phyloP scores from a whole-genome alignment of 35 echinoderm and acorn worm species.

The Strongylocentrotus purpuratus region DNA sequence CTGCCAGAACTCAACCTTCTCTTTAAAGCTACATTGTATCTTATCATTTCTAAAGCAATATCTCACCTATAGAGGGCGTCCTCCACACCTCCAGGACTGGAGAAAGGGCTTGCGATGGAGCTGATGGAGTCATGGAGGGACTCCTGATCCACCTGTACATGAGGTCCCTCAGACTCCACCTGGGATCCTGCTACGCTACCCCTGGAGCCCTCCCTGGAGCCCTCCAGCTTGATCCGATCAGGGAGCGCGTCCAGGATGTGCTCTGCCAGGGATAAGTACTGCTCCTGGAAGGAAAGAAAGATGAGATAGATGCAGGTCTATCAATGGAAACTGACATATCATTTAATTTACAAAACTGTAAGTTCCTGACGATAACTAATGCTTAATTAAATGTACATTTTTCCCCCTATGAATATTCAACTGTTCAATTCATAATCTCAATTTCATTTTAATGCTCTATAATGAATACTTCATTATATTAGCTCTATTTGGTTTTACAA shows the following conservation, averaged over 20 bases:
- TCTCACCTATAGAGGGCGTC: constrained; percentile 36
- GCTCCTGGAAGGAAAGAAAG: constrained; percentile 64
- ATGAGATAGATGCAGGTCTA: background rate
- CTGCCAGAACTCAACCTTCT: too few relatives aligned
- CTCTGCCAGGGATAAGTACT: constrained; percentile 91
- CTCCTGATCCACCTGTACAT: constrained; percentile 22
- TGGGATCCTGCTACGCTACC: constrained; percentile 4
- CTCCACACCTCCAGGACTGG: background rate
- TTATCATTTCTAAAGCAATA: too few relatives aligned
- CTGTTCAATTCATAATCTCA: too few relatives aligned
- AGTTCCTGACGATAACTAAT: too few relatives aligned
- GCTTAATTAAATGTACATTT: too few relatives aligned
- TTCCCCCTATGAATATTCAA: too few relatives aligned
- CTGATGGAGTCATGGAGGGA: background rate
- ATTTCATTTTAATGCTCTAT: too few relatives aligned
- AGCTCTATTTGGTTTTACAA: too few relatives aligned
- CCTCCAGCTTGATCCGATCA: constrained; percentile 82
- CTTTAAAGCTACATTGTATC: too few relatives aligned
- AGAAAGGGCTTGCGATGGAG: background rate
- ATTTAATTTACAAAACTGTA: too few relatives aligned
- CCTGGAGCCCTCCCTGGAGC: constrained; percentile 15
- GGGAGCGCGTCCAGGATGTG: constrained; percentile 96
- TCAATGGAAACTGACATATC: background rate
- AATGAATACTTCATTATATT: too few relatives aligned
- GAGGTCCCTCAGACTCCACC: background rate